A percentile compares a stretch with the other conserved stretches of the same genome.
Evolutionary conservation across 1,140 invertebrate species (phyloP).

Genomic region (Formica selysi): DNA sequence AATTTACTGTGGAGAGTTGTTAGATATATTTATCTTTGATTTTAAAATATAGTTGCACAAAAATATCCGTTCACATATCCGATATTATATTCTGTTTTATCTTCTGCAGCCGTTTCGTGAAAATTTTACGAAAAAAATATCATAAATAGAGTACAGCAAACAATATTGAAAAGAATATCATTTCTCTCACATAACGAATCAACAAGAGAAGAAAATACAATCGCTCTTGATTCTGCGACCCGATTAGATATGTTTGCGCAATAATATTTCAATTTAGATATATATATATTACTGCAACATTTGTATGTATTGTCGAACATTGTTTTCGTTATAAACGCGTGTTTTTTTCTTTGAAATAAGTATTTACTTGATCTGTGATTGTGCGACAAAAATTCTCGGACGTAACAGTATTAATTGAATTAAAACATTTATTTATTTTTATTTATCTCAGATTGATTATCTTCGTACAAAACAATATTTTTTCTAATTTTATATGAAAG

Average conservation of each 20-base stretch:
- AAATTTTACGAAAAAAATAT: background rate
- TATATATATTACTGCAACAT: background rate
- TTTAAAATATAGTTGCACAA: background rate
- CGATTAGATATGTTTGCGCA: background rate
- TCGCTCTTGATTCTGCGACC: background rate
- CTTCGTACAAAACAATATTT: background rate
- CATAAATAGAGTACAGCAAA: background rate
- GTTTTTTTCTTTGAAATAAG: background rate
- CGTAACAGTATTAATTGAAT: background rate
- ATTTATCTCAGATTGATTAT: background rate
- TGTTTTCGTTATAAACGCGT: slow-evolving; percentile 7
- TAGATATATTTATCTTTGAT: background rate
- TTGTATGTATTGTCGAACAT: background rate
- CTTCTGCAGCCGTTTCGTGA: background rate
- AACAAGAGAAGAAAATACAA: slow-evolving; percentile 10
- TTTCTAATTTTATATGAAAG: background rate
- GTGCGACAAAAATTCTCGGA: too few relatives aligned
- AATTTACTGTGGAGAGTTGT: too few relatives aligned
- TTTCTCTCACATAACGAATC: background rate
- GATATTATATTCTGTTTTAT: background rate
- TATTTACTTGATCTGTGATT: background rate
- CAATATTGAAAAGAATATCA: slow-evolving; percentile 14
- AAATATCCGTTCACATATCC: background rate
- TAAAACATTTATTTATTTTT: slow-evolving; percentile 4
- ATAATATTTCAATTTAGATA: slow-evolving; percentile 3